Percentiles rank a stretch among this genome's conserved stretches.
Conservation (phyloP, 2,888 invertebrate species). For the Drosophila vallismaia region DNA sequence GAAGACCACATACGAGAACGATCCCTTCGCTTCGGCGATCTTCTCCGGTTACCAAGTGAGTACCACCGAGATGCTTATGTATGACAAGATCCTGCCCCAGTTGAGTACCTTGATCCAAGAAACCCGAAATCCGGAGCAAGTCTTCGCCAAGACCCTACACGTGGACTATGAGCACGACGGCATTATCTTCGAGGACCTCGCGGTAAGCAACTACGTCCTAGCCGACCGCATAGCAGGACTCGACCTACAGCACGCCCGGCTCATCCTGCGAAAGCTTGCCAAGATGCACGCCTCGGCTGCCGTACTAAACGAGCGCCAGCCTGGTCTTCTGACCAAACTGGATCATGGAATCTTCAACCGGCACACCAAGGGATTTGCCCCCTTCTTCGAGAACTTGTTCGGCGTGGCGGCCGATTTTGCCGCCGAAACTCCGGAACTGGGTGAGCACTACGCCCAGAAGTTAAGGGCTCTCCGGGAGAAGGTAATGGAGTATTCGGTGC, state of each 20-base stretch:
- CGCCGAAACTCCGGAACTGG: conserved; percentile 66
- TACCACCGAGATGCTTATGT: conserved; percentile 78
- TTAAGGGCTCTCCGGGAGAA: conserved; percentile 62
- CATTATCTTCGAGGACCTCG: conserved; percentile 76
- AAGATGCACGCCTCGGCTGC: conserved; percentile 85
- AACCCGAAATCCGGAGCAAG: conserved; percentile 56
- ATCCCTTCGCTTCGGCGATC: conserved; percentile 57
- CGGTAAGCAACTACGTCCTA: conserved; percentile 55
- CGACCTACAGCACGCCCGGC: conserved; percentile 82
- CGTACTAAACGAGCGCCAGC: conserved; percentile 82
- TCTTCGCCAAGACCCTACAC: conserved; percentile 72
- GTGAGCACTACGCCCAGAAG: conserved; percentile 73
- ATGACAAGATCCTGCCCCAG: conserved; percentile 73
- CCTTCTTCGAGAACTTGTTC: conserved; percentile 68
- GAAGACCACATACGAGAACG: conserved; percentile 72
- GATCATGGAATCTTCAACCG: conserved; percentile 81
- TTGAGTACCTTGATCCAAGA: conserved; percentile 56
- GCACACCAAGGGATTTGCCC: conserved; percentile 66
- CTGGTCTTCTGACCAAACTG: conserved; percentile 60
- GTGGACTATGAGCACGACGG: conserved; percentile 73
- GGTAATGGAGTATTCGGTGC: conserved; percentile 76
- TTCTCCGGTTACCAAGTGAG: conserved; percentile 66
- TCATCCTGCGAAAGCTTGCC: conserved; percentile 83
- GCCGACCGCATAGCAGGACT: conserved; percentile 79
- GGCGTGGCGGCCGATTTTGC: conserved; percentile 73